Conservation (phyloP, 2,888 invertebrate species). For the Diabrotica balteata region DNA sequence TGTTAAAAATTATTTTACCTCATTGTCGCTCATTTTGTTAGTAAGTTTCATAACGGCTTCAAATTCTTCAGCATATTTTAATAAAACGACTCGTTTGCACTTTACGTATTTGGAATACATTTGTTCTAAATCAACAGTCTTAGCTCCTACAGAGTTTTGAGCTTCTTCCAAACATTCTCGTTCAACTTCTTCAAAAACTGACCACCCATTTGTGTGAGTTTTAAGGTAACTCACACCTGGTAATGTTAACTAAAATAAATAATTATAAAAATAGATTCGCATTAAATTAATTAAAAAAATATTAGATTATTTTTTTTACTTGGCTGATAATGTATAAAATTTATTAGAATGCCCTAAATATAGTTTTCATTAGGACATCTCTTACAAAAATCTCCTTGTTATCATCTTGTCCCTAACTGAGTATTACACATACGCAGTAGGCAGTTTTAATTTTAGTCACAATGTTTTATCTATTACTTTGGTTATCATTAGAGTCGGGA, state of each 20-base stretch:
- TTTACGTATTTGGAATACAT: constrained; percentile 4
- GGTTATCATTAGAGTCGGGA: too few species aligned
- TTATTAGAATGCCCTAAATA: too few species aligned
- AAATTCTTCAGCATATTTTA: constrained; percentile 14
- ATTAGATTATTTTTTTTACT: too few species aligned
- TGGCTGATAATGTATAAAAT: too few species aligned
- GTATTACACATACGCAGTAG: too few species aligned
- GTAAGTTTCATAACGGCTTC: constrained; percentile 18
- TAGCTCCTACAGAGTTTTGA: constrained; percentile 7
- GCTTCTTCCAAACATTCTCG: constrained; percentile 11
- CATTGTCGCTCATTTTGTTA: constrained; percentile 7
- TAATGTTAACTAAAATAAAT: constrained; percentile 3
- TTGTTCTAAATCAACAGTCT: constrained; percentile 14
- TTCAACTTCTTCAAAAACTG: constrained; percentile 13
- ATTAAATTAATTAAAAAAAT: too few species aligned
- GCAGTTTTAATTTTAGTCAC: too few species aligned
- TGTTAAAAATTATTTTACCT: constrained; percentile 5
- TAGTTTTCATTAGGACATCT: too few species aligned
- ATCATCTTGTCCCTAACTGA: too few species aligned
- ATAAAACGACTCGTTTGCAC: constrained; percentile 8
- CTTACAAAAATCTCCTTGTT: too few species aligned
- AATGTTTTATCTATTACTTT: too few species aligned
- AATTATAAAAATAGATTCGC: not conserved
- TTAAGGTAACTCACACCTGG: constrained; percentile 12
- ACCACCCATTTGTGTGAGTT: constrained; percentile 12